Percentiles rank a stretch among this genome's conserved stretches.
phyloP scores from a whole-genome alignment of 1,140 invertebrate genomes.

The Episyrphus balteatus region DNA sequence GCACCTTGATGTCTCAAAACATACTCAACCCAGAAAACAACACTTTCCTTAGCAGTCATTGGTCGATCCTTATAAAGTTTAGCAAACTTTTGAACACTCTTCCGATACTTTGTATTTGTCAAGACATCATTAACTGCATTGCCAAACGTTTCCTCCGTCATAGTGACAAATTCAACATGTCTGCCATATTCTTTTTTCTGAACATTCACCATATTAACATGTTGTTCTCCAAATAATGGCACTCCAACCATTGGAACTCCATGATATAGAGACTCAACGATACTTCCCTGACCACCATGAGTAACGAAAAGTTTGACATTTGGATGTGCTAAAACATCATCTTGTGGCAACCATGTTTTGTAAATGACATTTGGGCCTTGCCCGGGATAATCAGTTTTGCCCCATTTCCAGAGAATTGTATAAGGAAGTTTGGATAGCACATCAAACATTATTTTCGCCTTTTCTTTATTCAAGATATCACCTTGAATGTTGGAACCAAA shows the following conservation, averaged over 20 bases:
- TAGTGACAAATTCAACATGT: constrained; percentile 18
- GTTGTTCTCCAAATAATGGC: constrained; percentile 19
- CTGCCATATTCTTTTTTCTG: constrained; percentile 30
- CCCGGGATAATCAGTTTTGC: constrained; percentile 13
- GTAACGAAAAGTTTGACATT: constrained; percentile 42
- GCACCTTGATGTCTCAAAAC: constrained; percentile 31
- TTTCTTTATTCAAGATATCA: neutral
- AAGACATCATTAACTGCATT: neutral
- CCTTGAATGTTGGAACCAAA: constrained; percentile 17
- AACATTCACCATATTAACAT: constrained; percentile 15
- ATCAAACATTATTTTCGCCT: constrained; percentile 6
- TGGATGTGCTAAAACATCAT: constrained; percentile 37
- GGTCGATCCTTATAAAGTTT: constrained; percentile 3
- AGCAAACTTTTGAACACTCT: neutral
- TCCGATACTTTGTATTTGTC: neutral
- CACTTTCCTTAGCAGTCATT: neutral
- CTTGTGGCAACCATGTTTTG: constrained; percentile 39
- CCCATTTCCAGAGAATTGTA: constrained; percentile 40
- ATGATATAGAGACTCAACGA: constrained; percentile 37
- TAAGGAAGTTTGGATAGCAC: constrained; percentile 32
- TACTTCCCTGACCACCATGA: constrained; percentile 42
- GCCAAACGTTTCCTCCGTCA: constrained; percentile 22
- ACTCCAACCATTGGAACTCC: constrained; percentile 14
- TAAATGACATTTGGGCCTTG: constrained; percentile 39
- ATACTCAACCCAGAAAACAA: constrained; percentile 3